Evolutionary conservation across 37 sponge, comb jelly and placozoan genomes (phyloP).

Genomic region (Amphimedon queenslandica): DNA sequence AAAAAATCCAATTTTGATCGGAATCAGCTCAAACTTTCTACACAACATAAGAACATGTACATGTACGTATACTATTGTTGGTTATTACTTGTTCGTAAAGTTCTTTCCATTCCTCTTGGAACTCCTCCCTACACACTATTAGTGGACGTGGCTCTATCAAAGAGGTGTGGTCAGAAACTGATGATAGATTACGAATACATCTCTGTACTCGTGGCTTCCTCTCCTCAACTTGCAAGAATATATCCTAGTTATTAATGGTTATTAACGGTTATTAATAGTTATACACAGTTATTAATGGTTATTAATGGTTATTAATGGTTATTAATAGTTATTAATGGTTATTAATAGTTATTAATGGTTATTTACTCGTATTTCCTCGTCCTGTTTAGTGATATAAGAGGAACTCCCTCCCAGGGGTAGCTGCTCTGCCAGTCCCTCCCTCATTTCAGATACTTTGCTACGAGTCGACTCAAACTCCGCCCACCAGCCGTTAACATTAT

Average conservation of each 20-base stretch:
- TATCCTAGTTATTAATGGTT: neutral
- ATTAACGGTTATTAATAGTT: neutral
- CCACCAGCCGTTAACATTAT: conserved; percentile 34
- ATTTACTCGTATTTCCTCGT: conserved; percentile 19
- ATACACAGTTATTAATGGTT: neutral
- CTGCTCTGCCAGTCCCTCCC: conserved; percentile 1
- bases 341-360: neutral
- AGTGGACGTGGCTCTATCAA: neutral
- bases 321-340: neutral
- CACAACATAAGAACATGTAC: too few species aligned
- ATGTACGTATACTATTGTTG: too few species aligned
- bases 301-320: neutral
- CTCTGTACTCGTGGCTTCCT: neutral
- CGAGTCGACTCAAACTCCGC: conserved; percentile 16
- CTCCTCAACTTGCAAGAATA: neutral
- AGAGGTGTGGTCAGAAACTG: neutral
- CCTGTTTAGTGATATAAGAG: conserved; percentile 24
- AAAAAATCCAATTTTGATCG: too few species aligned
- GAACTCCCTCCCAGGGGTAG: conserved; percentile 37
- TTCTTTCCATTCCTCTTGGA: neutral
- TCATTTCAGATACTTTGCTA: conserved; percentile 13
- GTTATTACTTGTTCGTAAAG: neutral
- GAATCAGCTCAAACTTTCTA: too few species aligned
- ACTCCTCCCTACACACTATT: neutral
- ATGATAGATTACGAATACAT: neutral